Base-by-base conservation (phyloP, 2,113 vertebrate species). In the Hippocampus zosterae region DNA sequence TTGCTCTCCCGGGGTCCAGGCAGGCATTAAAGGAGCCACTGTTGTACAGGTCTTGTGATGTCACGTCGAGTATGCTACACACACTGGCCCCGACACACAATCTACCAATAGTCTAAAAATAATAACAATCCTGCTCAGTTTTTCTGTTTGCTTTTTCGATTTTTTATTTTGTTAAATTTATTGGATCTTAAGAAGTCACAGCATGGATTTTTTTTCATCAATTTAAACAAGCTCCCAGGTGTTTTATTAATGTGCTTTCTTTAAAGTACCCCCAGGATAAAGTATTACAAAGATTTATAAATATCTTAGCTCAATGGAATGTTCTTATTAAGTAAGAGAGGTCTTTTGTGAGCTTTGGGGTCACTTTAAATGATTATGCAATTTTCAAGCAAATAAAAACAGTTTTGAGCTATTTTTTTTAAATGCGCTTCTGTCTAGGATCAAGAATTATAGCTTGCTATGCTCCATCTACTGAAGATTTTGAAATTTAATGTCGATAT, bases 1-100 rank as follows among this genome's bases (percentile, higher is more conserved):
- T 65, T 46, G 42, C 23, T 65, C 63, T 37, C 63, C 63, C 41
- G 3, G 63, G 41, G 40, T 65, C 42, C 16, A 50, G 4, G 46
- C 23, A 18, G 41, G 27, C 63, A 27, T 33, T 1, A 27, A 65
- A 65, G 27, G 63, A 65, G 63, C 63, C 63, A 27, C 42, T 66
- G 21, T 66, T 70, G 59, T 46, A 25, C 21, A 66, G 52, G 68
- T 42, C 44, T 61, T 2, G 25, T 60, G 57, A 59, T 33, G 27
- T 33, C 10, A 57, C n/a, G 15, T 29, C 27, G 7, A 8, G 23
- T 8, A 55, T 55, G n/a, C 6, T 25, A 13, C 23, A 57, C 23
- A 27, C 4, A 25, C 10, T 12, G 8, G n/a, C 21, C 8, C 53
- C 53, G 19, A 23, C 10, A 11, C 6, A 16, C 23, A 27, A 59